Evolutionary conservation across 2,888 invertebrate species (phyloP).

Genomic region (Drosophila merina): DNA sequence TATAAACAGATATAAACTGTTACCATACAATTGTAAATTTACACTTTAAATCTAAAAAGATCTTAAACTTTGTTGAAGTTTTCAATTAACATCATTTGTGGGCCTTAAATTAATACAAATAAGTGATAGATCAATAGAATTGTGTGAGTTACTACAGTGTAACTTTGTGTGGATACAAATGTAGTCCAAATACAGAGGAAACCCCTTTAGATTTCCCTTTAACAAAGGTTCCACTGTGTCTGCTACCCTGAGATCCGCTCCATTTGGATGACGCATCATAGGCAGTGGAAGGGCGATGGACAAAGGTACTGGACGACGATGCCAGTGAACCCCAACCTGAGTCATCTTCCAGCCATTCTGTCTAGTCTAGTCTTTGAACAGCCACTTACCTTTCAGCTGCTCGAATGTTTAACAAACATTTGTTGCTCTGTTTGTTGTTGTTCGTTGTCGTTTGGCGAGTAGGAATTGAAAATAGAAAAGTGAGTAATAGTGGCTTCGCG

Average conservation of each 20-base stretch:
- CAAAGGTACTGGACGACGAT: slow-evolving; percentile 30
- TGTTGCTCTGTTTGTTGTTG: slow-evolving; percentile 59
- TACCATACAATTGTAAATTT: not conserved
- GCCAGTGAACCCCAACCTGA: slow-evolving; percentile 69
- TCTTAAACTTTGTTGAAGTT: not conserved
- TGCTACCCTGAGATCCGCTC: slow-evolving; percentile 3
- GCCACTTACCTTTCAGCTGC: slow-evolving; percentile 57
- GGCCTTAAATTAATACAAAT: not conserved
- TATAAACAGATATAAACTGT: not conserved
- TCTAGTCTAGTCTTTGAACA: not conserved
- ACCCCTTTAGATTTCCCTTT: no score
- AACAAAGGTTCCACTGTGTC: not conserved
- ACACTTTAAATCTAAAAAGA: not conserved
- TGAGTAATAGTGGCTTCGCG: slow-evolving; percentile 58
- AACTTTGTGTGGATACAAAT: no score
- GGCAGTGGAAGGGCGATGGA: slow-evolving; percentile 11
- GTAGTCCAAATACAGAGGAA: no score
- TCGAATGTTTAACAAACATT: slow-evolving; percentile 65
- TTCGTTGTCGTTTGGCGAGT: slow-evolving; percentile 32
- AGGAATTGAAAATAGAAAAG: slow-evolving; percentile 55
- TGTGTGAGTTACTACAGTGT: not conserved
- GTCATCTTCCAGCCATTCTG: slow-evolving; percentile 31
- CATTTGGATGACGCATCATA: slow-evolving; percentile 39
- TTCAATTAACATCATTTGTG: not conserved
- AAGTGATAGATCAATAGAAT: not conserved